These are phyloP conservation scores for Nipponia nippon DNA, from an alignment of 2,113 vertebrate genomes.

Conservation along the genomic window DNA sequence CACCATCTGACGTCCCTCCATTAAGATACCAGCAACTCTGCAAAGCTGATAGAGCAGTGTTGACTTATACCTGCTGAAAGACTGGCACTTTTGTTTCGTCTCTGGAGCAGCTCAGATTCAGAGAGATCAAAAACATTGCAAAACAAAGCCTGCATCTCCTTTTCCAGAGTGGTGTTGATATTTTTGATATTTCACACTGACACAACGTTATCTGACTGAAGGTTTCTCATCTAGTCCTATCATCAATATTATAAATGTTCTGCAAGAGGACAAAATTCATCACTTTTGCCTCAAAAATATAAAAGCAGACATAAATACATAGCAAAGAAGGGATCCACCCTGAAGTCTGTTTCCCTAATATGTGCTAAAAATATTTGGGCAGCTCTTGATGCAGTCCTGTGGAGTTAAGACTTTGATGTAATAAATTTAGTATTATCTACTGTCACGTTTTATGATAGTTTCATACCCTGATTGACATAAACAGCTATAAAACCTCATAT, in stretches of 20 bases:
- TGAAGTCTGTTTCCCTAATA: neutral
- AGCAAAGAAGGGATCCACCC: neutral
- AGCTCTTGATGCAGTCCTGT: neutral
- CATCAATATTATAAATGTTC: neutral
- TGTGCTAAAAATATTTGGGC: constrained; percentile 19
- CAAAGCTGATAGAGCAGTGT: neutral
- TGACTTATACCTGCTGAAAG: neutral
- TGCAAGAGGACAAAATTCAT: neutral
- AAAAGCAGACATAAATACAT: neutral
- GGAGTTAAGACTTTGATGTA: neutral
- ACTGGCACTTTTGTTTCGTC: neutral
- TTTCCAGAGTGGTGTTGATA: neutral
- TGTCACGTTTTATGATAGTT: neutral
- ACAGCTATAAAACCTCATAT: constrained; percentile 17
- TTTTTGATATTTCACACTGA: neutral
- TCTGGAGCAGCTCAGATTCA: neutral
- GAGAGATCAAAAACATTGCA: neutral
- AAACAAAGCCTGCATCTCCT: neutral
- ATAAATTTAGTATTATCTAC: neutral
- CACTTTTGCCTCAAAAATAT: neutral
- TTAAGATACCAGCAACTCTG: neutral
- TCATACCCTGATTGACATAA: constrained; percentile 10
- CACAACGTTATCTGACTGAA: neutral
- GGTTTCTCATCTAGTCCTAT: neutral
- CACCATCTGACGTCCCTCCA: neutral